Base-by-base conservation (phyloP, 2,113 vertebrate genomes). In the Eclectus roratus region DNA sequence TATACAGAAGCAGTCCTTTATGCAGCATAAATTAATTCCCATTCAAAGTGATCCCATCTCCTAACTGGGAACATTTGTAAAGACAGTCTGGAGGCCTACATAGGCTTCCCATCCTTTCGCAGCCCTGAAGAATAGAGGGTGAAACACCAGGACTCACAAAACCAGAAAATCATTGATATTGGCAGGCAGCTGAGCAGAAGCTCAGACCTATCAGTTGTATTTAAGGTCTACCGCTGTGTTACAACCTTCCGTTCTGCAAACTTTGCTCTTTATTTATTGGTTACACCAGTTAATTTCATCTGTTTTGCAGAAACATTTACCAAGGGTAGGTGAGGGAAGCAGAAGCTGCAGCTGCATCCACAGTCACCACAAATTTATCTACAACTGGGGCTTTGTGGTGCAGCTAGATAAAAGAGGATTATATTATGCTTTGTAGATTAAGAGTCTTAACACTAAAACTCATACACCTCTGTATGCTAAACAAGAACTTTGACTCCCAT, bases 351-450 rank as follows among this genome's bases (percentile, higher is more conserved):
- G 96, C 96, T 89, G 91, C 87, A 84, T 65, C 82, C 31, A 7
- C 82, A 90, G 78, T 37, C 94, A 87, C 89, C 88, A 61, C 17
- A 88, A 61, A 94, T 96, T 95, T 97, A 96, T 97, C 97, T 97
- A 97, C 94, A 96, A 11, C 77, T 81, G 84, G 93, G 90, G 78
- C 86, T 96, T 89, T 78, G 37, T 46, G 83, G 89, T 85, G 88
- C 93, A 88, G 97, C 94, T 80, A 94, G 93, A 96, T 97, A 92
- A 94, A 96, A 98, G 95, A 97, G 96, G 97, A 98, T 98, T 98
- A 97, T 97, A 97, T 97, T 96, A 94, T 44, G 71, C 87, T 97
- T 94, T 97, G 94, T 96, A 97, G 97, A 97, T 98, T 97, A 97
- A 97, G 97, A 96, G 91, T 87, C 96, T 73, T 55, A 97, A 95